These are phyloP conservation scores for Synanthedon vespiformis DNA, from an alignment of 2,888 invertebrate genomes.

Conservation along the genomic window DNA sequence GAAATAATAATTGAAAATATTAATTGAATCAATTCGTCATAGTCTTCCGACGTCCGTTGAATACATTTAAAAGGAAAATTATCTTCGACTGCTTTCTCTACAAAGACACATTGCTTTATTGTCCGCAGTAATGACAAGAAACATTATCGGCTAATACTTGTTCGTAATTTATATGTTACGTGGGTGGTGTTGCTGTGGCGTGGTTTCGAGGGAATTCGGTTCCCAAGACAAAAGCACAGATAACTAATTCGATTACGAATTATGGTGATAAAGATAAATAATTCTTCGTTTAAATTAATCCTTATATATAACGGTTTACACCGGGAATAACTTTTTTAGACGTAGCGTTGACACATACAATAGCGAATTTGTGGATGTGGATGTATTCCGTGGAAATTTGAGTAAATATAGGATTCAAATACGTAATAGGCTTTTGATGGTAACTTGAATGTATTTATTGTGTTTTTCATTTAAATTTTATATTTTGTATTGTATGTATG, in stretches of 20 bases:
- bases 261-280: constrained; percentile 1
- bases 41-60: not conserved
- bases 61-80: not conserved
- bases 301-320: too few species aligned
- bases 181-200: not conserved
- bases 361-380: too few species aligned
- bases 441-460: too few species aligned
- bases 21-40: not conserved
- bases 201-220: not conserved
- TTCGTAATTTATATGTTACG: constrained; percentile 1
- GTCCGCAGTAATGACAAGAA: not conserved
- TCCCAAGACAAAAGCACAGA: constrained; percentile 1
- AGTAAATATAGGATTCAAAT: too few species aligned
- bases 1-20: too few species aligned
- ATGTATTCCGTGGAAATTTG: too few species aligned
- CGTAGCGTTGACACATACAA: too few species aligned
- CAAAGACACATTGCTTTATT: not conserved
- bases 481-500: too few species aligned
- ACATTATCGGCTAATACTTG: constrained; percentile 1
- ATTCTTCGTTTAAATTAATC: not conserved
- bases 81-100: not conserved
- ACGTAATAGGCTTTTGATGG: too few species aligned
- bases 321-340: too few species aligned
- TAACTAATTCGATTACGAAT: constrained; percentile 3
- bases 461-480: too few species aligned